These are phyloP conservation scores for Meriones psammophilus DNA, from an alignment of 2,797 vertebrate genomes.

Conservation along the genomic window DNA sequence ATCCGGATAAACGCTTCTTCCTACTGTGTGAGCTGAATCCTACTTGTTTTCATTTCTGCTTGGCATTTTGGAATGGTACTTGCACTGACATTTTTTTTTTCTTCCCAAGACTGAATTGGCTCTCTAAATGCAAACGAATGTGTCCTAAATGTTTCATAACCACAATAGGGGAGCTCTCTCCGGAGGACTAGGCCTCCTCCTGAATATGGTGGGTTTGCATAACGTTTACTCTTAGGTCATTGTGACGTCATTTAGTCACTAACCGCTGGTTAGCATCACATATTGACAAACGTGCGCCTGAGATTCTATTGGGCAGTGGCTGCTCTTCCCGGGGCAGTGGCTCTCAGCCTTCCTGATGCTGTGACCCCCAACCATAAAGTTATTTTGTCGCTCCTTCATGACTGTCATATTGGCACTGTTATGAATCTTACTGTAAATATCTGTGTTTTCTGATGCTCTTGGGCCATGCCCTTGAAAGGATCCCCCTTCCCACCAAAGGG, in stretches of 20 bases:
- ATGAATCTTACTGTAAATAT: neutral
- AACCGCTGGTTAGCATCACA: neutral
- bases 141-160: neutral
- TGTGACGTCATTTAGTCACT: neutral
- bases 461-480: neutral
- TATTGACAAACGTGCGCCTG: neutral
- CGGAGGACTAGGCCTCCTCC: neutral
- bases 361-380: neutral
- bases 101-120: neutral
- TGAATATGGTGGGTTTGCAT: neutral
- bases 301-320: slow-evolving; percentile 1
- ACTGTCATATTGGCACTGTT: neutral
- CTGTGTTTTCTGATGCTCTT: neutral
- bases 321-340: neutral
- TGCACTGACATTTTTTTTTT: neutral
- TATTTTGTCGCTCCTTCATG: neutral
- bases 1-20: neutral
- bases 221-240: neutral
- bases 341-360: neutral
- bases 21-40: neutral
- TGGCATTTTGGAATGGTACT: slow-evolving; percentile 2
- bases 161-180: neutral
- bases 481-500: too few relatives aligned
- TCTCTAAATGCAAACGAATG: neutral
- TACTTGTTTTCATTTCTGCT: slow-evolving; percentile 1